A percentile compares a stretch with the other conserved stretches of the same genome.
These are phyloP conservation scores for Hirtodrosophila alboralis DNA, from an alignment of 2,888 invertebrate genomes.

Conservation along the genomic window DNA sequence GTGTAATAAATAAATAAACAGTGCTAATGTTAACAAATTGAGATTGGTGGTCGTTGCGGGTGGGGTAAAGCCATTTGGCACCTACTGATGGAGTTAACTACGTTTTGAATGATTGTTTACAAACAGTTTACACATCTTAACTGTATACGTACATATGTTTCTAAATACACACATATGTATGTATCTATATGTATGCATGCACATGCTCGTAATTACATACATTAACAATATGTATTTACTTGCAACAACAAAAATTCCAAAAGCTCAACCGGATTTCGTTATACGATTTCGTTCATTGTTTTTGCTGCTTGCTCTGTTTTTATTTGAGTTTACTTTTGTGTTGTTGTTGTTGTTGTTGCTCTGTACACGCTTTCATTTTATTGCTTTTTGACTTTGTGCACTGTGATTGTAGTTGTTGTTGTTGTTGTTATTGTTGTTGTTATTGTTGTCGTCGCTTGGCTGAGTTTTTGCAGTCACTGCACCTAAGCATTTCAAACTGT, in stretches of 20 bases:
- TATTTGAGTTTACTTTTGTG: slow-evolving; percentile 8
- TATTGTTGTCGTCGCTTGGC: slow-evolving; percentile 41
- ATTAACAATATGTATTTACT: slow-evolving; percentile 34
- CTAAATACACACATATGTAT: slow-evolving; percentile 13
- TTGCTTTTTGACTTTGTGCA: slow-evolving; percentile 51
- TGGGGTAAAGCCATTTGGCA: not conserved
- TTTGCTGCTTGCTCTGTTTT: slow-evolving; percentile 22
- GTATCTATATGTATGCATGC: slow-evolving; percentile 3
- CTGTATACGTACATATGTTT: slow-evolving; percentile 11
- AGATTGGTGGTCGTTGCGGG: too few relatives aligned
- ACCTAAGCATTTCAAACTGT: slow-evolving; percentile 47
- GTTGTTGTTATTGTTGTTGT: slow-evolving; percentile 20
- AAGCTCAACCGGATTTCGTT: slow-evolving; percentile 64
- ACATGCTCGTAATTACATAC: slow-evolving; percentile 21
- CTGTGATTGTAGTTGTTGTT: slow-evolving; percentile 21
- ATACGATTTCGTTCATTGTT: slow-evolving; percentile 49
- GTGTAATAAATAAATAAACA: too few relatives aligned
- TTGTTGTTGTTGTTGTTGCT: slow-evolving; percentile 27
- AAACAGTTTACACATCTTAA: slow-evolving; percentile 7
- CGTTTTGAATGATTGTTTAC: slow-evolving; percentile 31
- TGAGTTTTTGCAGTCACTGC: slow-evolving; percentile 50
- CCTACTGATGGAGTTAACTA: slow-evolving; percentile 8
- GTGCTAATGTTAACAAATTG: too few relatives aligned
- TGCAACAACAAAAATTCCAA: slow-evolving; percentile 43
- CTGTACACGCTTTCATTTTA: slow-evolving; percentile 55